Evolutionary conservation across 1,140 invertebrate genomes (phyloP).

Genomic region (Glossosoma conforme): DNA sequence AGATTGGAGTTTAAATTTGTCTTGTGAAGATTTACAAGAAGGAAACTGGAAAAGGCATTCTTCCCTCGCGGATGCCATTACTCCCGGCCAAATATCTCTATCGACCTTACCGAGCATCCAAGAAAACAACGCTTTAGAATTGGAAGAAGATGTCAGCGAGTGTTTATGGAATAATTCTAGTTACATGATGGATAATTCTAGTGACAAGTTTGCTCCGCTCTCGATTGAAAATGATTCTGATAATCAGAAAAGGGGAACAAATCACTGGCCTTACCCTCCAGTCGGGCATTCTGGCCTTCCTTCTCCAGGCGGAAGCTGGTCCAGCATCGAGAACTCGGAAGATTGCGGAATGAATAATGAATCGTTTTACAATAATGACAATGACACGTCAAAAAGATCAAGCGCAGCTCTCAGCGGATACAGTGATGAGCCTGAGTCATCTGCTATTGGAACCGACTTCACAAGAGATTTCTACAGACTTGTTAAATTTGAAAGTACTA

Average conservation of each 20-base stretch:
- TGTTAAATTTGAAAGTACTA: constrained; percentile 74
- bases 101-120: constrained; percentile 65
- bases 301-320: constrained; percentile 62
- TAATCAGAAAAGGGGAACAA: constrained; percentile 37
- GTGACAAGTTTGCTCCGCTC: constrained; percentile 47
- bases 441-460: constrained; percentile 68
- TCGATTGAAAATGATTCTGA: constrained; percentile 36
- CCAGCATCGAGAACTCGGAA: constrained; percentile 51
- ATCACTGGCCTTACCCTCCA: constrained; percentile 48
- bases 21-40: constrained; percentile 60
- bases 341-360: constrained; percentile 33
- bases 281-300: constrained; percentile 43
- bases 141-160: constrained; percentile 68
- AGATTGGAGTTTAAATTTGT: constrained; percentile 72
- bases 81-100: constrained; percentile 54
- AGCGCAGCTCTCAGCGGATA: constrained; percentile 62
- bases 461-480: constrained; percentile 71
- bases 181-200: constrained; percentile 52
- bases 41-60: constrained; percentile 44
- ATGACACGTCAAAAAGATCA: constrained; percentile 57
- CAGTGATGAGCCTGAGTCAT: constrained; percentile 59
- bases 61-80: constrained; percentile 46
- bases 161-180: constrained; percentile 67
- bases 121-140: constrained; percentile 64
- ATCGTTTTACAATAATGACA: constrained; percentile 31